These are phyloP conservation scores for Tapirus indicus DNA, from an alignment of 2,797 vertebrate genomes.

Conservation along the genomic window DNA sequence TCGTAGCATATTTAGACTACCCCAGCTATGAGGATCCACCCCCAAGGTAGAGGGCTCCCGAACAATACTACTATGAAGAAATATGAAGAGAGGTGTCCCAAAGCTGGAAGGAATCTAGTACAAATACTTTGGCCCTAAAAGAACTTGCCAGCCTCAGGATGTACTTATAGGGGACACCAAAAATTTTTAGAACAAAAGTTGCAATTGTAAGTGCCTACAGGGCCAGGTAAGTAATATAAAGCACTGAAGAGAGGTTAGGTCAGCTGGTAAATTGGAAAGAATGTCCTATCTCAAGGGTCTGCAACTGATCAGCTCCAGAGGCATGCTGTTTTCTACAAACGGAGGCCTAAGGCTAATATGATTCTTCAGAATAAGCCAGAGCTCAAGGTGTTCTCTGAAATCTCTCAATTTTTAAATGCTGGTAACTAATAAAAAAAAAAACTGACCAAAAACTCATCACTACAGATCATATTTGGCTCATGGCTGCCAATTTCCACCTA, in stretches of 20 bases:
- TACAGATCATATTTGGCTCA: not conserved
- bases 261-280: not conserved
- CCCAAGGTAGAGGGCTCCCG: not conserved
- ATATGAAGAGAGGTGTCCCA: not conserved
- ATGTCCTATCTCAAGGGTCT: not conserved
- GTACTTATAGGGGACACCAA: not conserved
- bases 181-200: not conserved
- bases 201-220: not conserved
- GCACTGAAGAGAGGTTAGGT: not conserved
- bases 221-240: not conserved
- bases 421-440: not conserved
- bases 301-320: not conserved
- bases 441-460: not conserved
- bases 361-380: not conserved
- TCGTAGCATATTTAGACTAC: not conserved
- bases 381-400: not conserved
- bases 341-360: not conserved
- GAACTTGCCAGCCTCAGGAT: not conserved
- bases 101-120: not conserved
- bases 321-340: not conserved
- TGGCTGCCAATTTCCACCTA: not conserved
- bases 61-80: not conserved
- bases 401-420: slow-evolving; percentile 7
- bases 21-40: not conserved
- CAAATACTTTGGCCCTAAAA: not conserved